Conservation (phyloP, 2,113 vertebrate species). For the Trichomycterus rosablanca region DNA sequence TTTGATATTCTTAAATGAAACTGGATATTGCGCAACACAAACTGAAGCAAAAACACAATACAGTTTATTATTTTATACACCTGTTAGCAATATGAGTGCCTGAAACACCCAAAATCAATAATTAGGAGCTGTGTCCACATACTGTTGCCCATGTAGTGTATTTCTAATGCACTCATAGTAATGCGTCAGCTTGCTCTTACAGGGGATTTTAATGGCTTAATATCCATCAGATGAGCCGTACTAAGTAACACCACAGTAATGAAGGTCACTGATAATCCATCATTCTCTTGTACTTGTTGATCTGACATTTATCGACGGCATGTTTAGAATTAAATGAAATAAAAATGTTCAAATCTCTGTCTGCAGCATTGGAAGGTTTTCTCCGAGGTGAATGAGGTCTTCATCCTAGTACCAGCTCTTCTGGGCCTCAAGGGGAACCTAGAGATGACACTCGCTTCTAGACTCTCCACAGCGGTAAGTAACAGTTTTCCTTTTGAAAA, state of each 20-base stretch:
- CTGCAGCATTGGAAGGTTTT: constrained; percentile 95
- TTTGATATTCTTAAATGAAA: no score
- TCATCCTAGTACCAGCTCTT: constrained; percentile 92
- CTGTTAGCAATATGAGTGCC: no score
- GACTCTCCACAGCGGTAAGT: constrained; percentile 96
- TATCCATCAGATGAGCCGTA: neutral
- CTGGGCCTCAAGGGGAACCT: constrained; percentile 97
- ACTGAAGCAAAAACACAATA: no score
- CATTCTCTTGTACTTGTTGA: neutral
- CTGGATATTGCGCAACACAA: no score
- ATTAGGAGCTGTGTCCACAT: no score
- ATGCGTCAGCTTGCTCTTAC: neutral
- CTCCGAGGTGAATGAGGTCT: constrained; percentile 90
- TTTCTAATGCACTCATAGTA: neutral
- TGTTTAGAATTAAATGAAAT: no score
- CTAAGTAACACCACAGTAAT: neutral
- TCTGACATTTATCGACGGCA: no score
- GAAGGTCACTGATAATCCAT: neutral
- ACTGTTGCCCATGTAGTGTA: no score
- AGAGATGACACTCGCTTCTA: constrained; percentile 95
- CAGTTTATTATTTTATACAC: no score
- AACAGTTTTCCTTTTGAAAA: neutral
- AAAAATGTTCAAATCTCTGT: constrained; percentile 2
- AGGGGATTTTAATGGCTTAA: neutral
- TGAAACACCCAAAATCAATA: no score